Evolutionary conservation across 2,113 vertebrate species (phyloP), one percentile per base, ranked within the genome.

Genomic region (Mellivora capensis): DNA sequence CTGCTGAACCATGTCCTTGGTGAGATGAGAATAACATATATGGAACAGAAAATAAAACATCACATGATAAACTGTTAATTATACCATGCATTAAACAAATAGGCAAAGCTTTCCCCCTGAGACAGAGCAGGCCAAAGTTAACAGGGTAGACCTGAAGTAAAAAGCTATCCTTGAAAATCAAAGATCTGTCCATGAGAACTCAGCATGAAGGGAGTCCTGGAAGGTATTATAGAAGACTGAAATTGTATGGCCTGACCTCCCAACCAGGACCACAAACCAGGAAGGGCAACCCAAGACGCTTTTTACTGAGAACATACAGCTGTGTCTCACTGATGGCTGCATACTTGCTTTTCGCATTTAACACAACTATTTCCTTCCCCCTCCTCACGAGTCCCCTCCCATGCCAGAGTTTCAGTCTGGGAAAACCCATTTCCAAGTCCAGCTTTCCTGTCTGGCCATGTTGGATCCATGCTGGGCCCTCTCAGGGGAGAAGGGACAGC

Each of bases 301-400:
- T 71, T 61, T 77, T 18, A 34, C 4, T 14, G 31, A 39, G 64
- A 31, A 1, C 5, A 31, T 31, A 18, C 18, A 31, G 5, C 12
- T 15, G 4, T 77, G 12, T 37, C 17, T 4, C 11, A 39, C 0
- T 6, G 6, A 17, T 2, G 31, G 29, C 49, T 6, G 20, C 13
- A 20, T 1, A 15, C 6, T 27, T 69, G 49, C 44, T n/a, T 47
- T 49, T 44, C 31, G 18, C 25, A 21, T 31, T 92, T 12, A 12
- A 34, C 15, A 3, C 20, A 74, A 7, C 49, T 42, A 25, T 39
- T 85, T 59, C 34, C 25, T 82, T 31, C 13, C 29, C 15, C 29
- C 62, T 31, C 31, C 62, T 44, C n/a, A 13, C 0, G 15, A 52
- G 15, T 74, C 20, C 14, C 69, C n/a, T 27, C 57, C 42, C 11